These are phyloP conservation scores for Dilophus febrilis DNA, from an alignment of 2,888 invertebrate genomes.

Conservation along the genomic window DNA sequence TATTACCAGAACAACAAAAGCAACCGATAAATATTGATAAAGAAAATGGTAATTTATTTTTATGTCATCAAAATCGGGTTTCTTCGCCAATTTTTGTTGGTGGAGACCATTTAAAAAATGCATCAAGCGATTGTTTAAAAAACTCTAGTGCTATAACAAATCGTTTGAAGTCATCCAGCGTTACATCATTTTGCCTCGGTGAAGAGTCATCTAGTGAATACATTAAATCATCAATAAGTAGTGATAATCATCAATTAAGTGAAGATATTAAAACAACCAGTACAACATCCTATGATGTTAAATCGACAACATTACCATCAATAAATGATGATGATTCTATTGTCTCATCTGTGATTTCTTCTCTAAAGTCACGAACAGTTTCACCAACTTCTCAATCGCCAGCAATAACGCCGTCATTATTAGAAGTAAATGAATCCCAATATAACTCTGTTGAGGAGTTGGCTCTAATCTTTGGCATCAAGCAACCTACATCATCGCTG, in stretches of 20 bases:
- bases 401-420: conserved; percentile 22
- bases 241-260: conserved; percentile 23
- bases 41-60: no score
- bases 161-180: conserved; percentile 26
- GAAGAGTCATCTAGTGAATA: conserved; percentile 30
- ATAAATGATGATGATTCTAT: conserved; percentile 3
- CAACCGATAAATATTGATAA: no score
- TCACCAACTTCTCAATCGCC: conserved; percentile 13
- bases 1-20: not conserved
- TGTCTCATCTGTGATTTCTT: not conserved
- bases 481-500: conserved; percentile 2
- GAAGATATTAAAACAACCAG: conserved; percentile 30
- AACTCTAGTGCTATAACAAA: conserved; percentile 25
- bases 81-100: not conserved
- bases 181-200: conserved; percentile 21
- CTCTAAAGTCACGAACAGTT: conserved; percentile 3
- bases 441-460: conserved; percentile 48
- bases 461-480: conserved; percentile 40
- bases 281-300: conserved; percentile 29
- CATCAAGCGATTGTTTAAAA: conserved; percentile 27
- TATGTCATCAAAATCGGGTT: not conserved
- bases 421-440: conserved; percentile 31
- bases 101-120: conserved; percentile 7
- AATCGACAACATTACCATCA: not conserved
- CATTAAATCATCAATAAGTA: conserved; percentile 26